A percentile compares a stretch with the other conserved stretches of the same genome.
phyloP scores from a whole-genome alignment of 2,888 invertebrate species.

The Drosophila birchii region DNA sequence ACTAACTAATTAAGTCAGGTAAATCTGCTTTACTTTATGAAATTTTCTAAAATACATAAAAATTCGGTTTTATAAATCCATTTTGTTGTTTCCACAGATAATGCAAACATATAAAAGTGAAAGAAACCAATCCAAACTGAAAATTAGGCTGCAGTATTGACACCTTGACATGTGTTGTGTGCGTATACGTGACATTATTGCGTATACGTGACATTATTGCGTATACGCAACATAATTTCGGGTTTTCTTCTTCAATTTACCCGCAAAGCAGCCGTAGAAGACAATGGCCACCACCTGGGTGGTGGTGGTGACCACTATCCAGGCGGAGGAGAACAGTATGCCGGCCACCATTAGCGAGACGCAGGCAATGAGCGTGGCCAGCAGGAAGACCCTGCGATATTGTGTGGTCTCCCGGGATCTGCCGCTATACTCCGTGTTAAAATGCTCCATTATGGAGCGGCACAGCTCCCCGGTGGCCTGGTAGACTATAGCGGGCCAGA shows the following conservation, averaged over 20 bases:
- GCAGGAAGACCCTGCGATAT: constrained; percentile 81
- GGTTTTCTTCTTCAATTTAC: constrained; percentile 53
- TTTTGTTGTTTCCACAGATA: not conserved
- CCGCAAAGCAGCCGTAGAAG: constrained; percentile 84
- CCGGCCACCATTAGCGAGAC: constrained; percentile 83
- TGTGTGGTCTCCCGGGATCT: constrained; percentile 77
- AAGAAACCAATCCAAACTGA: constrained; percentile 1
- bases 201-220: constrained; percentile 11
- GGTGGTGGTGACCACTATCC: constrained; percentile 82
- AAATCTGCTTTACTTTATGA: not conserved
- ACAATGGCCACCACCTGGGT: constrained; percentile 83
- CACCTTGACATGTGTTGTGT: not conserved
- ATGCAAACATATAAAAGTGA: not conserved
- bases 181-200: constrained; percentile 19
- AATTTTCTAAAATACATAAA: not conserved
- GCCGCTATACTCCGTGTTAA: constrained; percentile 82
- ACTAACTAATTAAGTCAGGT: not conserved
- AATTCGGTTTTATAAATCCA: not conserved
- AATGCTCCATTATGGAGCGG: constrained; percentile 83
- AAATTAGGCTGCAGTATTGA: not conserved
- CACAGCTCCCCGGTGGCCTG: constrained; percentile 83
- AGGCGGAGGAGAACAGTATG: constrained; percentile 83
- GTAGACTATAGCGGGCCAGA: constrained; percentile 84
- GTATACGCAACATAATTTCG: not conserved
- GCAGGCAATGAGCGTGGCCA: constrained; percentile 82